Evolutionary conservation across 2,888 invertebrate species (phyloP), one percentile per base, ranked within the genome.

Genomic region (Andrena trimmerana): DNA sequence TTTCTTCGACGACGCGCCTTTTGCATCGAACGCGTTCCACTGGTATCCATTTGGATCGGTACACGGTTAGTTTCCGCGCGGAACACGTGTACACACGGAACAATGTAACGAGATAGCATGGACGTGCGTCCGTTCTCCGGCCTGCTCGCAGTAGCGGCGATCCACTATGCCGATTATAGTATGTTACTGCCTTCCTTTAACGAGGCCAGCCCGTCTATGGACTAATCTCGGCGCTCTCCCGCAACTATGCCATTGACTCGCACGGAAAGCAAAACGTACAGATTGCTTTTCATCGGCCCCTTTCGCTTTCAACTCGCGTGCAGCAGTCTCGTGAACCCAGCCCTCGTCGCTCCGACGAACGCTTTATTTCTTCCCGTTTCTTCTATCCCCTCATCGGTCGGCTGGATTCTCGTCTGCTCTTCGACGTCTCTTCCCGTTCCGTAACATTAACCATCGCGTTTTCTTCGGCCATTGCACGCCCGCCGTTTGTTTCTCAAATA

Each of bases 251-350:
- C 86, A 88, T 88, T 88, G 85, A 85, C 86, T 81, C 68, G 75
- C 60, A 68, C 71, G 79, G 83, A 82, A 87, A 83, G 80, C 79
- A 71, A 71, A 78, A 74, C 79, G 69, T 78, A 83, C 78, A 74
- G 88, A 80, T 80, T 79, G 79, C 85, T 84, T 85, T 85, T 88
- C 84, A 86, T 88, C 88, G 87, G 29, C 68, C 75, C 83, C 86
- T 88, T 88, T 88, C 89, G 85, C 89, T 88, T 85, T 88, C 87
- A 67, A 69, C 78, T 86, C 83, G 85, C 86, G 85, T 86, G 88
- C 83, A 74, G 48, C 50, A 20, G 60, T 73, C 67, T 66, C 73
- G 76, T 73, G 71, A 78, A 20, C 73, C 48, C 16, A 5, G 27
- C 24, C 36, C 48, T 13, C 36, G 16, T 13, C 20, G 31, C 60